Conservation (phyloP, 2,113 vertebrate genomes). For the Leucoraja erinaceus region DNA sequence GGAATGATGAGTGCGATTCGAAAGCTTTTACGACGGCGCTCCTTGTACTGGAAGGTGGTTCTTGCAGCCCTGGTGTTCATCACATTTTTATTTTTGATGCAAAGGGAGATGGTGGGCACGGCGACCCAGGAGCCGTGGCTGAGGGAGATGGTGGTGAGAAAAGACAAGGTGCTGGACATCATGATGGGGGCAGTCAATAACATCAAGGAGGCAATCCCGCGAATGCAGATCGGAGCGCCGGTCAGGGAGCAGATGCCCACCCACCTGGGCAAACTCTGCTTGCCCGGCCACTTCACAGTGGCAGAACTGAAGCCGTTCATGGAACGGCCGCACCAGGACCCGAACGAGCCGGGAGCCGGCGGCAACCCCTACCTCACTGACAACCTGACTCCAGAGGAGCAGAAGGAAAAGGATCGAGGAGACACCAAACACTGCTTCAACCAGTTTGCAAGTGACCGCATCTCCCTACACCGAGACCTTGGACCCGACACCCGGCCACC, state of each 20-base stretch:
- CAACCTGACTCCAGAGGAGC: slow-evolving; percentile 69
- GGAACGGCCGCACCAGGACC: slow-evolving; percentile 77
- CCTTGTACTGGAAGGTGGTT: slow-evolving; percentile 75
- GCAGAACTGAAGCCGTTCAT: slow-evolving; percentile 76
- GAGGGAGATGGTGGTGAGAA: slow-evolving; percentile 68
- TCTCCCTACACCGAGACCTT: slow-evolving; percentile 89
- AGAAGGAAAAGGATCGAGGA: slow-evolving; percentile 82
- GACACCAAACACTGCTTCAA: slow-evolving; percentile 96
- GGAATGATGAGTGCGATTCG: slow-evolving; percentile 71
- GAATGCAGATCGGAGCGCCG: slow-evolving; percentile 94
- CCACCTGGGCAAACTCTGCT: slow-evolving; percentile 59
- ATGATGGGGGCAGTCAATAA: slow-evolving; percentile 90
- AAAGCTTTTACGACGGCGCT: slow-evolving; percentile 63
- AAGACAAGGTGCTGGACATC: slow-evolving; percentile 76
- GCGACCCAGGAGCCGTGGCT: slow-evolving; percentile 69
- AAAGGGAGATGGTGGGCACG: slow-evolving; percentile 83
- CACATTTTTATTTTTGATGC: slow-evolving; percentile 84
- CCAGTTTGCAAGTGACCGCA: slow-evolving; percentile 87
- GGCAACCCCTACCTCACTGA: slow-evolving; percentile 76
- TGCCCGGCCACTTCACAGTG: slow-evolving; percentile 77
- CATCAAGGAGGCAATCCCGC: slow-evolving; percentile 83
- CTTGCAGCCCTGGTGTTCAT: slow-evolving; percentile 75
- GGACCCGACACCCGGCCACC: slow-evolving; percentile 93
- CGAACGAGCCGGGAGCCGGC: slow-evolving; percentile 77
- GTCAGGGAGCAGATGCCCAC: slow-evolving; percentile 60